Evolutionary conservation across 2,888 invertebrate genomes (phyloP).

Genomic region (Euzophera pinguis): DNA sequence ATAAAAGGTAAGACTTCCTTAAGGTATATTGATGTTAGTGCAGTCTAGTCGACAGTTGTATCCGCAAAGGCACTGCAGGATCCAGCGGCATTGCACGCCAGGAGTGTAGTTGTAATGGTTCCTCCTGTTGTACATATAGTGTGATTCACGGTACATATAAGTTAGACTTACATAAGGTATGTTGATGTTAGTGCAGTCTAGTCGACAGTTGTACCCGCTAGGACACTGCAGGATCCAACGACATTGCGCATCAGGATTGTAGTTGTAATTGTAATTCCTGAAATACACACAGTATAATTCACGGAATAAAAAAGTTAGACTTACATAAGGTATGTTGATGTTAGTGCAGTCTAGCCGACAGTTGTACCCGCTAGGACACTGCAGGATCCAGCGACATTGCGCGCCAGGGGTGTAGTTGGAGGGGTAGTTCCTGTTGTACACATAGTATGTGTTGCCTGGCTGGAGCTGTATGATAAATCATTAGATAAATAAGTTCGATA

Average conservation of each 20-base stretch:
- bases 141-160: no score
- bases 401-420: slow-evolving; percentile 44
- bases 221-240: slow-evolving; percentile 72
- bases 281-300: slow-evolving; percentile 69
- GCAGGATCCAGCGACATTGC: slow-evolving; percentile 73
- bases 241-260: slow-evolving; percentile 54
- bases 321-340: slow-evolving; percentile 70
- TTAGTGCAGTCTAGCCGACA: slow-evolving; percentile 68
- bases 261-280: slow-evolving; percentile 64
- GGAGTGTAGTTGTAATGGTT: slow-evolving; percentile 65
- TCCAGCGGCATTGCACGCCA: slow-evolving; percentile 72
- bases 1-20: slow-evolving; percentile 43
- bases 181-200: slow-evolving; percentile 65
- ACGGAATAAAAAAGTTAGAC: neutral
- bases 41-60: slow-evolving; percentile 72
- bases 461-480: slow-evolving; percentile 35
- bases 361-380: slow-evolving; percentile 56
- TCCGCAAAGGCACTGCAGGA: slow-evolving; percentile 49
- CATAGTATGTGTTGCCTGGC: slow-evolving; percentile 52
- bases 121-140: no score
- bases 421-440: slow-evolving; percentile 74
- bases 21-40: slow-evolving; percentile 60
- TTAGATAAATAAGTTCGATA: neutral
- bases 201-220: slow-evolving; percentile 54
- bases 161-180: slow-evolving; percentile 73